Conservation (phyloP, 2,113 vertebrate species). For the Nerophis lumbriciformis region DNA sequence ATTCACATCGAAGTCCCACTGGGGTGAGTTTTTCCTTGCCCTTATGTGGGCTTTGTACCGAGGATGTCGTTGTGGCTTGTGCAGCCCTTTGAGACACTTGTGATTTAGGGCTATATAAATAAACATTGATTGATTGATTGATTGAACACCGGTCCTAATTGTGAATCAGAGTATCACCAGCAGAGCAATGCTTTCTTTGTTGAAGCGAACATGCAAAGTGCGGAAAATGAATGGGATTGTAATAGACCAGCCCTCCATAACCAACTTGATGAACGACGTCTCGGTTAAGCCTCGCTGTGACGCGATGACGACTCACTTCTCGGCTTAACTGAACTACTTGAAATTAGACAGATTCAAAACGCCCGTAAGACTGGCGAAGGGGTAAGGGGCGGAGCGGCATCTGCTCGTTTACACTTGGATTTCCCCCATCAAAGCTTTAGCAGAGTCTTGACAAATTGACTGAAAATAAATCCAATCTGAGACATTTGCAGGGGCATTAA, state of each 20-base stretch:
- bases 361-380: slow-evolving; percentile 5
- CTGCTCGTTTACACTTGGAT: slow-evolving; percentile 16
- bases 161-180: not conserved
- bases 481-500: slow-evolving; percentile 14
- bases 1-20: too few species aligned
- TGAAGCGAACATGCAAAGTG: slow-evolving; percentile 44
- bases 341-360: slow-evolving; percentile 23
- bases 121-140: too few species aligned
- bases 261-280: slow-evolving; percentile 10
- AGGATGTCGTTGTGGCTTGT: too few species aligned
- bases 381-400: not conserved
- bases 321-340: slow-evolving; percentile 12
- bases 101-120: too few species aligned
- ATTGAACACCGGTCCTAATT: not conserved
- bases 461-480: slow-evolving; percentile 10
- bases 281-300: slow-evolving; percentile 4
- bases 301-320: slow-evolving; percentile 20
- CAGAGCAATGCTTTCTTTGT: not conserved
- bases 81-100: too few species aligned
- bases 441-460: slow-evolving; percentile 20
- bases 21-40: too few species aligned
- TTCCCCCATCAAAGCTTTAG: slow-evolving; percentile 22
- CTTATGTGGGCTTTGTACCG: too few species aligned
- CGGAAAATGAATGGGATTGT: slow-evolving; percentile 25
- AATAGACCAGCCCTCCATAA: slow-evolving; percentile 15